Evolutionary conservation across 2,888 invertebrate genomes (phyloP).

Genomic region (Trachelus iudaicus): DNA sequence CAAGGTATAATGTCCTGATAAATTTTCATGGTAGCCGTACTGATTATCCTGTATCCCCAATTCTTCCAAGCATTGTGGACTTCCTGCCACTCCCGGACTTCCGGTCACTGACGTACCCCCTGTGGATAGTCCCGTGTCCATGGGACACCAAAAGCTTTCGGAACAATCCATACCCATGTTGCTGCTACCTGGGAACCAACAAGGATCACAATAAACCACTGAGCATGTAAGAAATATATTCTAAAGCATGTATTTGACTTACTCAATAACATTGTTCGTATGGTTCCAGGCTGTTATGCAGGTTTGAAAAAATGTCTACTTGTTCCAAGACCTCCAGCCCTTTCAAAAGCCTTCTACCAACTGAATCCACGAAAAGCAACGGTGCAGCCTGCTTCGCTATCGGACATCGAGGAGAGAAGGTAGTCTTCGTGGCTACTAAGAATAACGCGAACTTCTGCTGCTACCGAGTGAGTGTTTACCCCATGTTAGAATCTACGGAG

Average conservation of each 20-base stretch:
- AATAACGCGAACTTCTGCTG: slow-evolving; percentile 37
- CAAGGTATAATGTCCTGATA: not conserved
- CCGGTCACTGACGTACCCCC: slow-evolving; percentile 15
- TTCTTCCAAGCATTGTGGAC: slow-evolving; percentile 14
- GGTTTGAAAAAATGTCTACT: not conserved
- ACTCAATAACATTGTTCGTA: not conserved
- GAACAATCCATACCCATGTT: not conserved
- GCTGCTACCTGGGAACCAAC: not conserved
- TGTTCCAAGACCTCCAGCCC: not conserved
- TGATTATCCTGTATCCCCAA: slow-evolving; percentile 11
- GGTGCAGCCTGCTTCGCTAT: not conserved
- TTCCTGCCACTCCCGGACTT: slow-evolving; percentile 12
- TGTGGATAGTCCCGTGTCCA: slow-evolving; percentile 12
- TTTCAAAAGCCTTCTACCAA: not conserved
- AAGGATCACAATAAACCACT: not conserved
- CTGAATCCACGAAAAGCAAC: not conserved
- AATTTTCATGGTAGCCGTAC: not conserved
- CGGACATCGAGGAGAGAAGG: not conserved
- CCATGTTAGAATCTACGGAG: slow-evolving; percentile 27
- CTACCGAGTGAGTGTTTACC: slow-evolving; percentile 45
- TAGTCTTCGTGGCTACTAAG: slow-evolving; percentile 29
- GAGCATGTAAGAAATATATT: not conserved
- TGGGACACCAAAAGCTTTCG: slow-evolving; percentile 13
- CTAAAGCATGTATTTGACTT: not conserved
- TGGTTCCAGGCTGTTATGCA: not conserved